Conservation (phyloP, 1,140 invertebrate species). For the Zaprionus nigranus region DNA sequence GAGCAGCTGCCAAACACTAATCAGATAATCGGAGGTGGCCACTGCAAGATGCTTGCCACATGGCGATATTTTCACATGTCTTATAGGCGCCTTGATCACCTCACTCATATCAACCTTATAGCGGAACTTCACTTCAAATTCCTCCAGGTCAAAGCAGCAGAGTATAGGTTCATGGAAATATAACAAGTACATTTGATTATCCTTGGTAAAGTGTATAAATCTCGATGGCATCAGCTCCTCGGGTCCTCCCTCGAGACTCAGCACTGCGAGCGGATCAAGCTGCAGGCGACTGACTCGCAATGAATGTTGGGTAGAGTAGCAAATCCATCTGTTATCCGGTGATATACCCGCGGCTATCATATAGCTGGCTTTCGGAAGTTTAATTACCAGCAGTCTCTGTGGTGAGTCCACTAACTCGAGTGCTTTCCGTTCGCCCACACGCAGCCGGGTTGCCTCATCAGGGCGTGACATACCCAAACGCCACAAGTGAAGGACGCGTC, state of each 20-base stretch:
- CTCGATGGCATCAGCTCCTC: constrained; percentile 82
- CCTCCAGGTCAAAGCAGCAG: constrained; percentile 46
- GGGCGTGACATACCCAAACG: constrained; percentile 85
- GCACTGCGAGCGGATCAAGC: constrained; percentile 83
- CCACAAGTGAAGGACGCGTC: constrained; percentile 89
- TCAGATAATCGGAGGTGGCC: constrained; percentile 86
- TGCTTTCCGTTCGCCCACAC: constrained; percentile 26
- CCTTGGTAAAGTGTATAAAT: constrained; percentile 84
- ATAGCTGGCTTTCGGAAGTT: constrained; percentile 19
- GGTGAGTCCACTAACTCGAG: constrained; percentile 85
- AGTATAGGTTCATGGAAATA: constrained; percentile 58
- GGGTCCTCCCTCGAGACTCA: constrained; percentile 84
- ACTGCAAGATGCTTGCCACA: constrained; percentile 87
- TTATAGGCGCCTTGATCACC: constrained; percentile 26
- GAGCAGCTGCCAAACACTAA: constrained; percentile 87
- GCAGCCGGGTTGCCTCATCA: background rate
- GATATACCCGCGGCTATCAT: constrained; percentile 87
- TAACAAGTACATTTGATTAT: constrained; percentile 82
- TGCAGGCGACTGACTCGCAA: constrained; percentile 87
- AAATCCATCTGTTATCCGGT: constrained; percentile 88
- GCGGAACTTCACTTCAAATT: constrained; percentile 15
- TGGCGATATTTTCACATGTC: constrained; percentile 56
- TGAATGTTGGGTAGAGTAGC: constrained; percentile 89
- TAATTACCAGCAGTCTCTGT: constrained; percentile 88
- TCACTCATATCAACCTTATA: constrained; percentile 34